phyloP scores from a whole-genome alignment of 2,797 vertebrate species.

The Sebastes steindachneri region DNA sequence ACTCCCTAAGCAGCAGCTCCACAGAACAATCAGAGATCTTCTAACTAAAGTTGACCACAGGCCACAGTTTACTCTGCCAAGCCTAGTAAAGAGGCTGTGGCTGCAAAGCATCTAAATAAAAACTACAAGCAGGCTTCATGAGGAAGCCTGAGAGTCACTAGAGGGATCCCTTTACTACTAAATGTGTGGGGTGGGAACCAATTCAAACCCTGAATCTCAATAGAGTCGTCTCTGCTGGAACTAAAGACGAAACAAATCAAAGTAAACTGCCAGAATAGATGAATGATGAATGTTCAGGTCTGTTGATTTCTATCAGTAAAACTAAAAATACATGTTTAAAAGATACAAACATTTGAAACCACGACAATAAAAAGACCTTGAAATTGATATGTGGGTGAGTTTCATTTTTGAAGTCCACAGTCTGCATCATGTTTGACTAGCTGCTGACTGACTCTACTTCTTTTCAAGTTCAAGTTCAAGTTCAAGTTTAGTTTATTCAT shows the following conservation, averaged over 20 bases:
- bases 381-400: too few species aligned
- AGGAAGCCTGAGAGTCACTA: constrained; percentile 25
- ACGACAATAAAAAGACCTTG: neutral
- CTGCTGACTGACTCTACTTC: too few species aligned
- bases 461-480: too few species aligned
- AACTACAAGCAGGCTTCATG: constrained; percentile 53
- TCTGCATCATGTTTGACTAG: too few species aligned
- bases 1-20: neutral
- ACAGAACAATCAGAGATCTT: constrained; percentile 1
- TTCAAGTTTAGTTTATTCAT: too few species aligned
- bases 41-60: constrained; percentile 29
- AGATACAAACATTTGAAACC: neutral
- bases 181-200: constrained; percentile 32
- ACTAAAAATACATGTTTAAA: neutral
- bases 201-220: constrained; percentile 24
- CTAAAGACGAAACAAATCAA: neutral
- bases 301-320: neutral
- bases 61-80: constrained; percentile 56
- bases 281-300: neutral
- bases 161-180: constrained; percentile 19
- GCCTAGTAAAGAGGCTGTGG: constrained; percentile 41
- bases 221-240: neutral
- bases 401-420: too few species aligned
- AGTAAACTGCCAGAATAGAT: neutral
- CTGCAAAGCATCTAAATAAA: constrained; percentile 53